These are phyloP conservation scores for Phlogophora meticulosa DNA, from an alignment of 2,888 invertebrate genomes.

Conservation along the genomic window DNA sequence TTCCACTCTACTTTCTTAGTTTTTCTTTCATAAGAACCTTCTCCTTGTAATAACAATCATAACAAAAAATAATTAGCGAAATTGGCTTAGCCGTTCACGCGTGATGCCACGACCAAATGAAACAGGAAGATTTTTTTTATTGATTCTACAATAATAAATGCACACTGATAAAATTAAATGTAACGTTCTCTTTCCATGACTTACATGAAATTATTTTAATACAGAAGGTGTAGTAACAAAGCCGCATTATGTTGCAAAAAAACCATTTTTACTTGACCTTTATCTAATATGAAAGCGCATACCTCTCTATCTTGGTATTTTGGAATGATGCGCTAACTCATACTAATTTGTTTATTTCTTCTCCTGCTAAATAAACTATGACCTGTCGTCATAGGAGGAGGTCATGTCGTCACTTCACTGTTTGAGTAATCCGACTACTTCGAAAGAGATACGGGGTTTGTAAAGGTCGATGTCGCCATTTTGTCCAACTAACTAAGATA, in stretches of 20 bases:
- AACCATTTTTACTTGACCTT: constrained; percentile 50
- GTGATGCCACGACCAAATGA: no score
- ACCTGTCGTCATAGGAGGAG: no score
- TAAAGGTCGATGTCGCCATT: constrained; percentile 7
- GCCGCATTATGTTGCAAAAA: constrained; percentile 40
- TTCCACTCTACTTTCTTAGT: no score
- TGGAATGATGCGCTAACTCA: constrained; percentile 42
- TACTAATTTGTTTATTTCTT: constrained; percentile 45
- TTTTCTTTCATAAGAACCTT: no score
- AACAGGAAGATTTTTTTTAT: no score
- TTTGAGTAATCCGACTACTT: constrained; percentile 27
- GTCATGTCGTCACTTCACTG: constrained; percentile 8
- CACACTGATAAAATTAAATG: not conserved
- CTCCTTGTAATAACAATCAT: no score
- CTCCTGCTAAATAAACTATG: constrained; percentile 38
- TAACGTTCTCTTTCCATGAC: not conserved
- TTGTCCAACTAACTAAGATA: not conserved
- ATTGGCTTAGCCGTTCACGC: no score
- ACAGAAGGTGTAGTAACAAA: constrained; percentile 18
- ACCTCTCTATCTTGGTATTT: constrained; percentile 32
- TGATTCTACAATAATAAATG: no score
- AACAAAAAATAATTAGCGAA: no score
- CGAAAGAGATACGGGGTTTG: constrained; percentile 1
- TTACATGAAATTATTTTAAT: constrained; percentile 11
- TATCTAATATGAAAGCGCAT: constrained; percentile 48